Conservation (phyloP, 2,797 vertebrate genomes). For the Falco berigora region DNA sequence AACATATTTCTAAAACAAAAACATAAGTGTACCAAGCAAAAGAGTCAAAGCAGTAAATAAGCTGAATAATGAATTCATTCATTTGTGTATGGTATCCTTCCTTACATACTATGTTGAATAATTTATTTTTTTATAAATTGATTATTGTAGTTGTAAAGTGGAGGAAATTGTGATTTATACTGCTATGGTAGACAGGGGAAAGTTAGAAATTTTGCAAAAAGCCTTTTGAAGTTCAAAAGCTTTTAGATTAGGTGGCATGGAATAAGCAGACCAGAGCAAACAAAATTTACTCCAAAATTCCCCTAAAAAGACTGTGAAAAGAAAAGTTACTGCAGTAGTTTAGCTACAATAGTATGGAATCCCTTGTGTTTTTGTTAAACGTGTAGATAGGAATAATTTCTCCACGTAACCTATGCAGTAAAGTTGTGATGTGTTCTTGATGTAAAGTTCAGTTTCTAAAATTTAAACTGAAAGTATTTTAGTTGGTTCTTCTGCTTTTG, state of each 20-base stretch:
- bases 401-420: background rate
- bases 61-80: background rate
- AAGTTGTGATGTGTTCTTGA: background rate
- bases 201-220: background rate
- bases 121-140: background rate
- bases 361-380: background rate
- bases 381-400: background rate
- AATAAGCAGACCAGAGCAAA: background rate
- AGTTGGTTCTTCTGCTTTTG: background rate
- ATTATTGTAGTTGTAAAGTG: background rate
- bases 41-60: background rate
- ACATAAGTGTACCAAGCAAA: background rate
- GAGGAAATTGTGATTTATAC: background rate
- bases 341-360: background rate
- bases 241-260: background rate
- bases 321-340: background rate
- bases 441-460: background rate
- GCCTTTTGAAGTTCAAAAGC: background rate
- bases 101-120: background rate
- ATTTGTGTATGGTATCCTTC: background rate
- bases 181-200: background rate
- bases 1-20: background rate
- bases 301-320: background rate
- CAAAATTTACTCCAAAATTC: background rate
- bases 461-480: background rate